Evolutionary conservation across 2,113 vertebrate species (phyloP), one percentile per base, ranked within the genome.

Genomic region (Oreochromis niloticus): DNA sequence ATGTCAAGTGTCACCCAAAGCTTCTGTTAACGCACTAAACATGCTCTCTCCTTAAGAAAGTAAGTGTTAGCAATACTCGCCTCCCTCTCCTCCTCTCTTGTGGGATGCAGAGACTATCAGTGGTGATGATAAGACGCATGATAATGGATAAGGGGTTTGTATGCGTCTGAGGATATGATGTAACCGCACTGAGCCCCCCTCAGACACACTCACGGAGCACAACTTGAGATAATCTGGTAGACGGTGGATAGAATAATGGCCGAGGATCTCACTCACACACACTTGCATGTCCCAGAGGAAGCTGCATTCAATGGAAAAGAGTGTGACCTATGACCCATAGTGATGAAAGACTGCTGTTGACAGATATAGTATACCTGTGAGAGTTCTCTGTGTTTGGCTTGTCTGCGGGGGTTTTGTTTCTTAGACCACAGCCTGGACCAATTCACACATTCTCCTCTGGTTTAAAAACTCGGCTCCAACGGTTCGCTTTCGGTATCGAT

Each of bases 351-450:
- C 85, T 43, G 52, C 90, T 94, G 94, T 94, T 95, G 95, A 96
- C 93, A 93, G 95, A 96, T 94, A 95, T 94, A 92, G 92, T 94
- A 95, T 95, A 96, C 94, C 95, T 95, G 95, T 96, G 95, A 96
- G 95, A 96, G 93, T 85, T 91, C 86, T 93, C 85, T 55, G 80
- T 95, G 93, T 94, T 94, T 92, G 91, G 89, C 87, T 88, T 92
- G 93, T 93, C 95, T 94, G 89, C 90, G 5, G 94, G 92, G 93
- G 90, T 41, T 90, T 93, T 83, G 87, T 93, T 89, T 89, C 88
- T 39, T 87, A 80, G 86, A 84, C 83, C 14, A 75, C 71, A 87
- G 88, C 87, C 87, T 85, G 86, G 80, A 85, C 90, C 88, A 87
- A 82, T 85, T 90, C 91, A 84, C 89, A 91, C 83, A 46, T 88